phyloP scores from a whole-genome alignment of 2,113 vertebrate species.

The Erpornis zantholeuca region DNA sequence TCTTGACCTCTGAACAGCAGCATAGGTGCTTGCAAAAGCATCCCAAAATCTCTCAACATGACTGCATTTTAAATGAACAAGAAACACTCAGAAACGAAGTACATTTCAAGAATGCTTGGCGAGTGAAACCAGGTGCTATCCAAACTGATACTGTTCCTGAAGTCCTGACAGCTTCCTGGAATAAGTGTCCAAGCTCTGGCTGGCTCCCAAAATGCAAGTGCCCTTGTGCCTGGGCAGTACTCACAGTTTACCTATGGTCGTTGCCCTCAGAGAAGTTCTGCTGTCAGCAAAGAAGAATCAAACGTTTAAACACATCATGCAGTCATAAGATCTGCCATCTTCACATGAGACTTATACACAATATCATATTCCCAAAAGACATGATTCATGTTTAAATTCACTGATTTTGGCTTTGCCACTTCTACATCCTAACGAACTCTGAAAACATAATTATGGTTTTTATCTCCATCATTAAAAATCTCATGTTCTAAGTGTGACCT shows the following conservation, averaged over 20 bases:
- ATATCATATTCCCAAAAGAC: not conserved
- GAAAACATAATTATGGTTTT: not conserved
- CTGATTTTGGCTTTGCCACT: not conserved
- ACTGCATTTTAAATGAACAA: not conserved
- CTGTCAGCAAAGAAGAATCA: not conserved
- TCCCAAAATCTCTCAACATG: not conserved
- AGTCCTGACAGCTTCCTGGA: not conserved
- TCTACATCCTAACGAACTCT: not conserved
- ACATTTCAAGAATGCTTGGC: not conserved
- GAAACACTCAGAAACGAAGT: not conserved
- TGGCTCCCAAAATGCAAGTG: not conserved
- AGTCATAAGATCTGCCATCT: not conserved
- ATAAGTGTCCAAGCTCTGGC: not conserved
- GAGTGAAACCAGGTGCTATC: not conserved
- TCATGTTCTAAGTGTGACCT: not conserved
- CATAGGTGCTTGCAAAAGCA: not conserved
- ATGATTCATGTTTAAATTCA: not conserved
- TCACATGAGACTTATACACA: accelerated
- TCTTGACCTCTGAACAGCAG: not conserved
- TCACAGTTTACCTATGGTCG: not conserved
- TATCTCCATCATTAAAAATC: not conserved
- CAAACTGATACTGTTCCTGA: not conserved
- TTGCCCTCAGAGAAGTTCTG: not conserved
- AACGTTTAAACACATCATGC: not conserved
- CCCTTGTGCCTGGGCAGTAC: not conserved